phyloP scores from a whole-genome alignment of 2,888 invertebrate genomes.

The Napeogenes sylphis region DNA sequence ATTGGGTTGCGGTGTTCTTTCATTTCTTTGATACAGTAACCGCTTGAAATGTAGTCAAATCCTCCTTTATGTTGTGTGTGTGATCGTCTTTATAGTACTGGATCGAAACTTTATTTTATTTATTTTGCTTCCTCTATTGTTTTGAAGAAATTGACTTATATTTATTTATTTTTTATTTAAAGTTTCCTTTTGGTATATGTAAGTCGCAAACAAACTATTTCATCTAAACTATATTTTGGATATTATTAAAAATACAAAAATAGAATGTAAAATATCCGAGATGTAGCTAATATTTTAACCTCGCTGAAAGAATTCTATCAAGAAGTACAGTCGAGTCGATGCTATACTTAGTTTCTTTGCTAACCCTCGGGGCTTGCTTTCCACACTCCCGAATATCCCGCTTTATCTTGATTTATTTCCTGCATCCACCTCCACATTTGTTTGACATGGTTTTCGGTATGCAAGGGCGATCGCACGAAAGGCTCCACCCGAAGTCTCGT shows the following conservation, averaged over 20 bases:
- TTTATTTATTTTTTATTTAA: conserved; percentile 4
- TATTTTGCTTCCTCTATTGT: background rate
- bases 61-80: conserved; percentile 10
- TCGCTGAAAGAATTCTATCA: conserved; percentile 7
- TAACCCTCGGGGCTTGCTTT: conserved; percentile 63
- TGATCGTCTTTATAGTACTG: conserved; percentile 16
- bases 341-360: conserved; percentile 48
- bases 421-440: conserved; percentile 51
- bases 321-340: conserved; percentile 73
- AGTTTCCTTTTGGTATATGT: conserved; percentile 22
- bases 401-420: conserved; percentile 47
- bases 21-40: conserved; percentile 3
- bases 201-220: conserved; percentile 21
- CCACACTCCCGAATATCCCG: conserved; percentile 39
- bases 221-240: conserved; percentile 9
- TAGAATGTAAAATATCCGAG: background rate
- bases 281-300: background rate
- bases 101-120: conserved; percentile 12
- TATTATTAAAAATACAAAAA: background rate
- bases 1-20: conserved; percentile 14
- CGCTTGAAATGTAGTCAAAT: conserved; percentile 12
- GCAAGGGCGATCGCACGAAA: conserved; percentile 42
- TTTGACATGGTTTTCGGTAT: conserved; percentile 45
- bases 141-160: background rate
- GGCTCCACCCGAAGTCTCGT: background rate